Evolutionary conservation across 2,888 invertebrate species (phyloP).

Genomic region (Emesis furor): DNA sequence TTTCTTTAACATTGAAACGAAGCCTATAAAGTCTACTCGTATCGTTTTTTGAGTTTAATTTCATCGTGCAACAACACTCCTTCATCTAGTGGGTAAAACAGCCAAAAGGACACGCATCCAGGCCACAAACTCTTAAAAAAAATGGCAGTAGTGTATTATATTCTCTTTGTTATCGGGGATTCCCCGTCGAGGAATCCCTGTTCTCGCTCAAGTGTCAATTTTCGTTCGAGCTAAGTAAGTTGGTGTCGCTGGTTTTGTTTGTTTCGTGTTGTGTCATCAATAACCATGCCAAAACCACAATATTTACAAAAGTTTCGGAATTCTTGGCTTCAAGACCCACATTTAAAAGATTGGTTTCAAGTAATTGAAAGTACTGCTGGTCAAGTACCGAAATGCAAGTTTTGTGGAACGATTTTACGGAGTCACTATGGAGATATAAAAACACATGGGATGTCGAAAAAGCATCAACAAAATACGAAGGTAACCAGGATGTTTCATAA

Average conservation of each 20-base stretch:
- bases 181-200: not conserved
- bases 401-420: not conserved
- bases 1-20: no score
- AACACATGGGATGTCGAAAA: not conserved
- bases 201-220: constrained; percentile 27
- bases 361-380: constrained; percentile 30
- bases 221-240: constrained; percentile 21
- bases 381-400: constrained; percentile 8
- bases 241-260: constrained; percentile 24
- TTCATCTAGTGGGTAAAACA: no score
- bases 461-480: constrained; percentile 6
- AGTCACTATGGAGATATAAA: constrained; percentile 3
- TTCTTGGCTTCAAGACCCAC: constrained; percentile 25
- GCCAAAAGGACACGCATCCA: no score
- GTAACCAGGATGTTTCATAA: constrained; percentile 12
- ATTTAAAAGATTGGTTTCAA: constrained; percentile 31
- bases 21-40: not conserved
- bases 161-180: no score
- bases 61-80: not conserved
- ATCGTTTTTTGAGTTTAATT: constrained; percentile 9
- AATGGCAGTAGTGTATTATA: no score
- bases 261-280: constrained; percentile 20
- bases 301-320: constrained; percentile 26
- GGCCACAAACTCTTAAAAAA: no score
- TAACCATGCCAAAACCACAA: constrained; percentile 27